phyloP scores from a whole-genome alignment of 1,140 invertebrate genomes.

The Phymorhynchus buccinoides region DNA sequence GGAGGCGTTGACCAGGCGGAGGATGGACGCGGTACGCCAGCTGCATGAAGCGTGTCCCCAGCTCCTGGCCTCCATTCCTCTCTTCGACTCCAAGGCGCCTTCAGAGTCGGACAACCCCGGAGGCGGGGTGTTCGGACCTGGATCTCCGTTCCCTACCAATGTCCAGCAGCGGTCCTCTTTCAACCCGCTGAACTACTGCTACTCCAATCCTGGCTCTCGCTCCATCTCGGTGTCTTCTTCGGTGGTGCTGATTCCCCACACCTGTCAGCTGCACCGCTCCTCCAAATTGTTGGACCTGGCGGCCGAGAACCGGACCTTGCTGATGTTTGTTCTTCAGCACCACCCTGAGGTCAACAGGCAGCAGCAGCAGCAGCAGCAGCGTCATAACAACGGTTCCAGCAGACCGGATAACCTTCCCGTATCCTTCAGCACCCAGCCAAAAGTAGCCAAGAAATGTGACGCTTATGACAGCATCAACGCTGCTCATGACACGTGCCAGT shows the following conservation, averaged over 20 bases:
- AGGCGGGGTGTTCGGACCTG: not conserved
- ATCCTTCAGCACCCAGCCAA: not conserved
- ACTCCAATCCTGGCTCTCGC: not conserved
- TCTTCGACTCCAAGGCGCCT: not conserved
- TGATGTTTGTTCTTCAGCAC: slow-evolving; percentile 20
- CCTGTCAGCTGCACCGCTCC: not conserved
- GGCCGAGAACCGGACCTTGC: slow-evolving; percentile 24
- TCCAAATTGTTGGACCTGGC: slow-evolving; percentile 22
- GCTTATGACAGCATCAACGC: not conserved
- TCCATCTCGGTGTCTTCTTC: not conserved
- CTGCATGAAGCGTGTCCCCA: slow-evolving; percentile 4
- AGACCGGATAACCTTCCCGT: not conserved
- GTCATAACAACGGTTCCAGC: no score
- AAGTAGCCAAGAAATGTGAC: not conserved
- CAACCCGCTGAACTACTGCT: not conserved
- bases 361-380: not conserved
- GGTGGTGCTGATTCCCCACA: not conserved
- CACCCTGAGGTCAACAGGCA: slow-evolving; percentile 19
- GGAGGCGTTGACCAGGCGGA: slow-evolving; percentile 25
- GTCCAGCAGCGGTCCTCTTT: not conserved
- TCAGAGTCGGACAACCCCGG: not conserved
- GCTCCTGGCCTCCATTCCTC: slow-evolving; percentile 23
- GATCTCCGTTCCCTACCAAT: not conserved
- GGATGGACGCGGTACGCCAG: slow-evolving; percentile 34
- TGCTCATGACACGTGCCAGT: not conserved